Evolutionary conservation across 2,797 vertebrate species (phyloP), one percentile per base, ranked within the genome.

Genomic region (Melanotaenia nigrans): DNA sequence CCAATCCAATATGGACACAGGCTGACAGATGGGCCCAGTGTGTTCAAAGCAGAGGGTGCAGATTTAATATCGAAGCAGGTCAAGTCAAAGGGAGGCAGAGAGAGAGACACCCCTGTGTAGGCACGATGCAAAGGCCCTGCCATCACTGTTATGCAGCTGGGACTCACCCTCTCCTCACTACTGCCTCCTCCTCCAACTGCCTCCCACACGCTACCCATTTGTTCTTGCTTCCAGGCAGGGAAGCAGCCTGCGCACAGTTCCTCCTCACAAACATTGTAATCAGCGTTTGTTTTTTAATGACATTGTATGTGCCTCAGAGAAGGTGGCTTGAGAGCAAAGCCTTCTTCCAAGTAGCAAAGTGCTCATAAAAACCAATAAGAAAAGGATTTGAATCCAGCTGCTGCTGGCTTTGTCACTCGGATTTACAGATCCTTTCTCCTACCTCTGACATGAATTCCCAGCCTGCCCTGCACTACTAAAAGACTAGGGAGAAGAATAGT

Each of bases 21-120:
- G 90, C 86, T 93, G 93, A 93, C 94, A 95, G 94, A 95, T 94
- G 94, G 93, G 90, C 90, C 83, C 93, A 89, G 92, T 92, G 92
- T 90, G 93, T 94, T 95, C 94, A 93, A 88, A 94, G 94, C 92
- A 85, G 87, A 82, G 90, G 82, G 83, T 75, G 86, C 87, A 89
- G 90, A 91, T 93, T 94, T 90, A 94, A 93, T 94, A 87, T 92
- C 92, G 93, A 92, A 96, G 92, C 93, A 92, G 94, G 93, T 93
- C 90, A 89, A 87, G 92, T 88, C 83, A 90, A 75, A 87, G 89
- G 87, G 88, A 87, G 73, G 42, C 80, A 72, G 82, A 73, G 51
- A 18, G 92, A 91, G 89, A 92, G 85, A 79, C 81, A 65, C 86
- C 87, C 79, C 89, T 86, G 87, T 90, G 87, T 88, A 87, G 85